Conservation (phyloP, 2,888 invertebrate genomes). For the Yponomeuta sedellus region DNA sequence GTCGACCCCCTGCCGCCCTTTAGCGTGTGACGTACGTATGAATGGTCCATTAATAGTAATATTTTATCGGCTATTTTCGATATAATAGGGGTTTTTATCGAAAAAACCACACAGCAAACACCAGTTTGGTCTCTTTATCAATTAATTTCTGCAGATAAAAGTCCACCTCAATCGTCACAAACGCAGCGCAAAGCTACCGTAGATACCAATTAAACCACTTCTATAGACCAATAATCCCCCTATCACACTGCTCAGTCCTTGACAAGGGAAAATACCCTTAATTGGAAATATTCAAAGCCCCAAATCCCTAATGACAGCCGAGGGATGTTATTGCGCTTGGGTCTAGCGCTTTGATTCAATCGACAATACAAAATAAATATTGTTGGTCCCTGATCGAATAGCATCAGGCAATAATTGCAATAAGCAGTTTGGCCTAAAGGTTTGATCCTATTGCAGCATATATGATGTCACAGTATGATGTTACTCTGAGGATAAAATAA, state of each 20-base stretch:
- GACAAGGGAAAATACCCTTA: neutral
- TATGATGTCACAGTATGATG: no score
- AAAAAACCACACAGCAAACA: no score
- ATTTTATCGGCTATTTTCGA: no score
- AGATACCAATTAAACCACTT: slow-evolving; percentile 7
- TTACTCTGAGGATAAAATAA: no score
- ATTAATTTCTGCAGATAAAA: neutral
- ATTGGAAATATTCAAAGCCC: slow-evolving; percentile 11
- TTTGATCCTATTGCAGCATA: no score
- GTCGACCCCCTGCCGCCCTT: no score
- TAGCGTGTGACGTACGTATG: no score
- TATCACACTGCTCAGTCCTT: slow-evolving; percentile 10
- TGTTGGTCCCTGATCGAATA: no score
- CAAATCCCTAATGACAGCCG: neutral
- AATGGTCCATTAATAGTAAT: no score
- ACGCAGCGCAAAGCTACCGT: neutral
- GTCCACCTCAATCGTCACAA: neutral
- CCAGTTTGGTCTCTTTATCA: neutral
- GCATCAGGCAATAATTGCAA: no score
- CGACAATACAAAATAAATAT: neutral
- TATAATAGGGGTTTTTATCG: no score
- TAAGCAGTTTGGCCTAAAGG: no score
- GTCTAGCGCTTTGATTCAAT: neutral
- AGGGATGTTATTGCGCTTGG: neutral
- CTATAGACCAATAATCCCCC: slow-evolving; percentile 4